A percentile compares a stretch with the other conserved stretches of the same genome.
phyloP scores from a whole-genome alignment of 2,888 invertebrate genomes.

The Diplolepis rosae region DNA sequence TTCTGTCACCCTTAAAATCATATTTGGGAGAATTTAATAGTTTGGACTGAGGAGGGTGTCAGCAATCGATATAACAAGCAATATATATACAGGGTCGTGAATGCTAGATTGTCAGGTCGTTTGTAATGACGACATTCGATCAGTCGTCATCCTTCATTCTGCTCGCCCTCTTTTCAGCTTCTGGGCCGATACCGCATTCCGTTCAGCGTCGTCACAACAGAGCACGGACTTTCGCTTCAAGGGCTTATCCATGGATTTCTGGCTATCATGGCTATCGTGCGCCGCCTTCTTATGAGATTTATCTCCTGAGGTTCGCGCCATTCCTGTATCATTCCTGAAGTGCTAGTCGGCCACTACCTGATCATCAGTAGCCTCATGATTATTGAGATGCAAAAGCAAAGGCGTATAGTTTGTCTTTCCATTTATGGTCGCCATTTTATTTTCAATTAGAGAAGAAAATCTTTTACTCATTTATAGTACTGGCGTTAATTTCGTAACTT shows the following conservation, averaged over 20 bases:
- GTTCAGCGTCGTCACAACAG: slow-evolving; percentile 55
- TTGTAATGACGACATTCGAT: slow-evolving; percentile 71
- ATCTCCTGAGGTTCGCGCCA: slow-evolving; percentile 57
- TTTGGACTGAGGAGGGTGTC: slow-evolving; percentile 32
- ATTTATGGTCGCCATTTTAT: not conserved
- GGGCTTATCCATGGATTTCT: slow-evolving; percentile 71
- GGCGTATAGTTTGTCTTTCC: not conserved
- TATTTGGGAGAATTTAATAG: not conserved
- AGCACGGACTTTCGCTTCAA: slow-evolving; percentile 61
- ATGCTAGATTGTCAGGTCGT: slow-evolving; percentile 68
- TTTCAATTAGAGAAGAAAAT: not conserved
- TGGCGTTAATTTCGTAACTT: too few relatives aligned
- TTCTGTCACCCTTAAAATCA: too few relatives aligned
- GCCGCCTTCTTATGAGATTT: slow-evolving; percentile 71
- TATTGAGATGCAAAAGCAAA: slow-evolving; percentile 18
- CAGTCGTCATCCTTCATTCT: slow-evolving; percentile 60
- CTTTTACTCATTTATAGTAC: too few relatives aligned
- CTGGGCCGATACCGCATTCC: slow-evolving; percentile 61
- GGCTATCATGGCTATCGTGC: slow-evolving; percentile 68
- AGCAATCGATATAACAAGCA: slow-evolving; percentile 59
- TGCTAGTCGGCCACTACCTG: slow-evolving; percentile 1
- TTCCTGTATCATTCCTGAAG: slow-evolving; percentile 42
- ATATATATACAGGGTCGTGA: slow-evolving; percentile 65
- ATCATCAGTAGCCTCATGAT: slow-evolving; percentile 23
- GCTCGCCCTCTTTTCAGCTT: slow-evolving; percentile 45